Base-by-base conservation (phyloP, 2,888 invertebrate species). In the Drosophila neoperkinsi region DNA sequence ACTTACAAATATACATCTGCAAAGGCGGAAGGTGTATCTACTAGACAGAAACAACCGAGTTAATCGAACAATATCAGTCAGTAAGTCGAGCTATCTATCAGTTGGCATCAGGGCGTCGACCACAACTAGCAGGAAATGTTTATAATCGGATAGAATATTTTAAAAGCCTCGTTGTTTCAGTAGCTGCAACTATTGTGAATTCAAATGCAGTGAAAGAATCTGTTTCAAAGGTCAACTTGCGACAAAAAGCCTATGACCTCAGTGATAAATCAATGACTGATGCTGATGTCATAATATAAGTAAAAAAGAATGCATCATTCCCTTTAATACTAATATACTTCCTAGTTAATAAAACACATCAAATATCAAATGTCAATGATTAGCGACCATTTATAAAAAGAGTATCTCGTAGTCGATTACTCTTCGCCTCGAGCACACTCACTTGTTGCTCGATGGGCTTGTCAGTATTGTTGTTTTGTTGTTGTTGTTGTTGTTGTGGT, bases 371-470 rank as follows among this genome's bases (percentile, higher is more conserved):
- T 16, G 16, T 16, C 16, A 25, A 16, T 10, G 0, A 13, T 34
- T 5, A 13, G 34, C 13, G 11, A 2, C 0, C 11, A 43, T 6
- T 2, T 18, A 50, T 6, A n/a, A 9, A 41, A 13, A 46, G 43
- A 28, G 62, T 56, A 68, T 56, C 4, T 4, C 0, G 6, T 25
- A 50, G 70, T 55, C 38, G 7, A 7, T 38, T 34, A 18, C 21
- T 21, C 18, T 6, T 13, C 2, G 13, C 13, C 16, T 7, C n/a
- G 18, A 10, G 11, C 21, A 10, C 10, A 53, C 25, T 50, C 18
- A 49, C 28, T 49, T 36, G 41, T 25, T 60, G 68, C 68, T 57
- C 28, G 21, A 43, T 76, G 79, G 79, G 66, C 65, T 78, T 66
- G 74, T 74, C 74, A 25, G 46, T 16, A 30, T 33, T 60, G 28